These are phyloP conservation scores for Tokudaia tokunoshimensis DNA, from an alignment of 2,797 vertebrate genomes.

Conservation along the genomic window DNA sequence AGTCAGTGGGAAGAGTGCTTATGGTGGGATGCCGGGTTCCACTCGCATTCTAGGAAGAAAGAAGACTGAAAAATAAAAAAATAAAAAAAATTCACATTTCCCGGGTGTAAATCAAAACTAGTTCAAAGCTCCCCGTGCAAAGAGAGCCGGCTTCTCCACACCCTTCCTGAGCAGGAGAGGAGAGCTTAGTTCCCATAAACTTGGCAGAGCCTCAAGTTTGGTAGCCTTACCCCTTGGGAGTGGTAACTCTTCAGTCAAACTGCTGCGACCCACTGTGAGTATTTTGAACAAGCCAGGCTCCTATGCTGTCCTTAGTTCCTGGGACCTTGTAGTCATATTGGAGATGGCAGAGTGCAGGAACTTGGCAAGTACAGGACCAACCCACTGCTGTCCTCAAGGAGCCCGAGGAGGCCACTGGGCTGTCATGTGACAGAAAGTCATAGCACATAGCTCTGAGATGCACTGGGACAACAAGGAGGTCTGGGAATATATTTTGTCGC, in stretches of 20 bases:
- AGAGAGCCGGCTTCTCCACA: neutral
- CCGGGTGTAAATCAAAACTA: neutral
- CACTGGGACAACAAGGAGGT: neutral
- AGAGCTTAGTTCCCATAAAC: neutral
- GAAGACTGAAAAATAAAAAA: neutral
- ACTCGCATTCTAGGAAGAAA: neutral
- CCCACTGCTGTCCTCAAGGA: neutral
- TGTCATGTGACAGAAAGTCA: neutral
- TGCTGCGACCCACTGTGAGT: neutral
- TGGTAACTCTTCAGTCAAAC: neutral
- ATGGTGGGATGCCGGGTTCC: neutral
- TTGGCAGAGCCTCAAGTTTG: neutral
- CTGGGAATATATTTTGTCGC: neutral
- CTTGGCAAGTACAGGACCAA: too few species aligned
- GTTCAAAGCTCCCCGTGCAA: neutral
- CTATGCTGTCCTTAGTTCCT: neutral
- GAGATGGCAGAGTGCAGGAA: neutral
- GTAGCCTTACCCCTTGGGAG: neutral
- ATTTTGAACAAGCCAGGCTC: neutral
- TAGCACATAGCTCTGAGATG: neutral
- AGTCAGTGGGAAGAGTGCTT: too few species aligned
- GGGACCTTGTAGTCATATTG: neutral
- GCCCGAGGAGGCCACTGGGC: too few species aligned
- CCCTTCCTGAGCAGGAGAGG: too few species aligned
- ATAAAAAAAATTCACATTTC: neutral